Evolutionary conservation across 2,797 vertebrate species (phyloP), one percentile per base, ranked within the genome.

Genomic region (Choloepus didactylus): DNA sequence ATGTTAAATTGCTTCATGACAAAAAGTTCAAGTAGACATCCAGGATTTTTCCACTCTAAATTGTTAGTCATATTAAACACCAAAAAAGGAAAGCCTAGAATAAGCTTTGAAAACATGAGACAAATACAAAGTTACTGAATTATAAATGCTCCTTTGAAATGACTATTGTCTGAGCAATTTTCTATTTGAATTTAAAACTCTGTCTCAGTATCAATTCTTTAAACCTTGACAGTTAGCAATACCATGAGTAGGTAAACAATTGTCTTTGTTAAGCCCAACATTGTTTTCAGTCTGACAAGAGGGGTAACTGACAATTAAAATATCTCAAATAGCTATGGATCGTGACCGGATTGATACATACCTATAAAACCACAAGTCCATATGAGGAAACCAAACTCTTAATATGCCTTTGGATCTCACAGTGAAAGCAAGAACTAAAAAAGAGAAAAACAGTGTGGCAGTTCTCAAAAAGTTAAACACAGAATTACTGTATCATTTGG

Each of bases 181-280:
- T 85, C 62, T 69, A 46, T 83, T 91, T 88, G 72, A 73, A 72
- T 94, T 41, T 79, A 54, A 94, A 92, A 85, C 60, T 73, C 16
- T 88, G 66, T 46, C 54, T 91, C 35, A 69, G 25, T 60, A 15
- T 73, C 80, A 88, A 80, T 85, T 92, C 35, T 18, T 87, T 77
- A 90, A 87, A 87, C n/a, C 8, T 83, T 77, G 64, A 70, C 49
- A 70, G 27, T 94, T 87, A 87, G 60, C 14, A 31, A 72, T 87
- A 75, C 54, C 27, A 15, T 15, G 11, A 72, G 6, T 60, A 62
- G 49, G 69, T 25, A 73, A 73, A 59, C 69, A 87, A 27, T 73
- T 60, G 19, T 73, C 41, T 60, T 29, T 75, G 29, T 23, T n/a
- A 72, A 54, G 19, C 60, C 44, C 21, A 87, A 72, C 12, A 25